These are phyloP conservation scores for Elgaria multicarinata DNA, from an alignment of 2,113 vertebrate genomes.

Conservation along the genomic window DNA sequence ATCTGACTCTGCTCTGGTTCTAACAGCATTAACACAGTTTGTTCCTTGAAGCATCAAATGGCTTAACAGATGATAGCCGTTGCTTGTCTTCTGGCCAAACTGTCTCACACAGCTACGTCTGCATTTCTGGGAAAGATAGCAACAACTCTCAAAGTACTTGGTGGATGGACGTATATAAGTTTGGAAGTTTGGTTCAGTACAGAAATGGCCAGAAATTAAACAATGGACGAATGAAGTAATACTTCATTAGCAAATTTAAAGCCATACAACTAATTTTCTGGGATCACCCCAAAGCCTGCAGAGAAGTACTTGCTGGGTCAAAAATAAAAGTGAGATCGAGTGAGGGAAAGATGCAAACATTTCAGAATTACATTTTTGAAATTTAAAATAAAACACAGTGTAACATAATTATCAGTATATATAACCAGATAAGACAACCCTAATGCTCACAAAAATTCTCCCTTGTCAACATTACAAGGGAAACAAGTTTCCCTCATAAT, in stretches of 20 bases:
- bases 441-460: background rate
- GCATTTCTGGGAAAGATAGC: background rate
- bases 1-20: constrained; percentile 18
- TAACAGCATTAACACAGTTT: background rate
- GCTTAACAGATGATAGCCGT: constrained; percentile 29
- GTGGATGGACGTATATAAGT: background rate
- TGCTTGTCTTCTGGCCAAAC: background rate
- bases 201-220: background rate
- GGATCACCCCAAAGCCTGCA: background rate
- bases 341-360: background rate
- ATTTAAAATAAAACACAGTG: background rate
- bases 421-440: background rate
- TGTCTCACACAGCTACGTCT: background rate
- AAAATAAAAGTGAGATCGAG: background rate
- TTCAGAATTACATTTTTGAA: background rate
- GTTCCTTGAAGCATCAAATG: background rate
- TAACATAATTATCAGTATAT: background rate
- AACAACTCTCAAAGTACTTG: background rate
- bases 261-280: background rate
- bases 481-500: background rate
- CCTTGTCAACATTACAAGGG: background rate
- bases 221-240: background rate
- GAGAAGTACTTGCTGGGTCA: background rate
- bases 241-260: background rate
- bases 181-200: background rate